Conservation (phyloP, 2,888 invertebrate species). For the Drosophila macrothrix region DNA sequence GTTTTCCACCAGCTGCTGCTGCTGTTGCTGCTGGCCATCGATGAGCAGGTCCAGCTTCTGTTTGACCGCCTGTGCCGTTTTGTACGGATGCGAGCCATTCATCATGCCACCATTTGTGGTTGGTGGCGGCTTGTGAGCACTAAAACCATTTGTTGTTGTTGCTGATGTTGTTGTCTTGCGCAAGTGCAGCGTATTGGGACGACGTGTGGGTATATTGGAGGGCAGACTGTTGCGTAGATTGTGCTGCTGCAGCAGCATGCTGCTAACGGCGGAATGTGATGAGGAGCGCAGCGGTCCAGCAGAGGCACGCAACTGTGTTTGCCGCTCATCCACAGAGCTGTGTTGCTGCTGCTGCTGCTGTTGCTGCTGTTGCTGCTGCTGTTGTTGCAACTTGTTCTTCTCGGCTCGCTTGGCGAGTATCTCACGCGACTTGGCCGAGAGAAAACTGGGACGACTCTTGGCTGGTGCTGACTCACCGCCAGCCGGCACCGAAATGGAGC, state of each 20-base stretch:
- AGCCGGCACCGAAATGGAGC: slow-evolving; percentile 84
- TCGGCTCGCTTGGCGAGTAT: slow-evolving; percentile 84
- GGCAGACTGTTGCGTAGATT: slow-evolving; percentile 80
- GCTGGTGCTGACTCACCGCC: slow-evolving; percentile 59
- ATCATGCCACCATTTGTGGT: slow-evolving; percentile 57
- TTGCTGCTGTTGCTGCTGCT: slow-evolving; percentile 67
- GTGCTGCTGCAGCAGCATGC: slow-evolving; percentile 72
- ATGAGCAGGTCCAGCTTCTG: slow-evolving; percentile 83
- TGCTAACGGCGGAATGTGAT: slow-evolving; percentile 80
- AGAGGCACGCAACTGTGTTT: slow-evolving; percentile 55
- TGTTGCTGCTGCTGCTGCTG: slow-evolving; percentile 46
- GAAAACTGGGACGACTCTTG: slow-evolving; percentile 82
- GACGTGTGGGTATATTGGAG: slow-evolving; percentile 84
- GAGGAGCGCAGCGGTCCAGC: slow-evolving; percentile 76
- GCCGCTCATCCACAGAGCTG: slow-evolving; percentile 68
- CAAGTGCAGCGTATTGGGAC: slow-evolving; percentile 82
- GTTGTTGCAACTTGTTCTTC: slow-evolving; percentile 81
- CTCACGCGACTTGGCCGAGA: slow-evolving; percentile 85
- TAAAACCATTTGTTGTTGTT: slow-evolving; percentile 44
- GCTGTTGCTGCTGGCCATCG: slow-evolving; percentile 57
- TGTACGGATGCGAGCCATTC: slow-evolving; percentile 68
- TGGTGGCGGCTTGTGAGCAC: slow-evolving; percentile 21
- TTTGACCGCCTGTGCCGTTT: slow-evolving; percentile 78
- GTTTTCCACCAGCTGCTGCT: slow-evolving; percentile 6
- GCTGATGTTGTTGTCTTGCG: slow-evolving; percentile 72